Conservation (phyloP, 2,797 vertebrate species). For the Pampus argenteus region DNA sequence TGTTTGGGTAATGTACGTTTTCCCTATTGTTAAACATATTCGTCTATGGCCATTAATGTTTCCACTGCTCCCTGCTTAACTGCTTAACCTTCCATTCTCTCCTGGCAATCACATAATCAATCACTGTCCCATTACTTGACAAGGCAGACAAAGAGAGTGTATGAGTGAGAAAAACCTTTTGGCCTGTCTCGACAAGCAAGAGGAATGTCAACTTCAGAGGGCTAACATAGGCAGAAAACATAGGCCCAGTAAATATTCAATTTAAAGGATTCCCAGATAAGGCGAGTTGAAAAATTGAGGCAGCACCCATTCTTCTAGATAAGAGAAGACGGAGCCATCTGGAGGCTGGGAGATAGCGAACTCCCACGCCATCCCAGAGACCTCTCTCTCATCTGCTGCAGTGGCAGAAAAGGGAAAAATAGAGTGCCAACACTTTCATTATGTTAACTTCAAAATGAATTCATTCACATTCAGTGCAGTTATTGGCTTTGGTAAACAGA, state of each 20-base stretch:
- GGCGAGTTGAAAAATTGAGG: slow-evolving; percentile 88
- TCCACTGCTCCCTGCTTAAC: slow-evolving; percentile 67
- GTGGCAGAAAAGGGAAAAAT: slow-evolving; percentile 71
- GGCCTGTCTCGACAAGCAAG: slow-evolving; percentile 74
- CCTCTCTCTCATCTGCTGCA: slow-evolving; percentile 85
- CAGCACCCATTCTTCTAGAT: slow-evolving; percentile 90
- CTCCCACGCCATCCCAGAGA: slow-evolving; percentile 86
- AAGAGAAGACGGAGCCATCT: slow-evolving; percentile 89
- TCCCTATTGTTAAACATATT: slow-evolving; percentile 70
- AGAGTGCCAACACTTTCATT: slow-evolving; percentile 83
- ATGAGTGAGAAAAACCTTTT: slow-evolving; percentile 78
- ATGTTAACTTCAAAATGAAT: slow-evolving; percentile 84
- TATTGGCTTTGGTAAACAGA: slow-evolving; percentile 75
- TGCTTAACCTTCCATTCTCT: slow-evolving; percentile 80
- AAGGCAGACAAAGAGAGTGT: slow-evolving; percentile 72
- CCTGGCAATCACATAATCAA: slow-evolving; percentile 82
- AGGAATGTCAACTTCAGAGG: slow-evolving; percentile 81
- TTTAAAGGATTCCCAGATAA: slow-evolving; percentile 90
- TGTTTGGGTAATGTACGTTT: slow-evolving; percentile 66
- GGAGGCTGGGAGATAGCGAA: slow-evolving; percentile 88
- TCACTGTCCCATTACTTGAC: slow-evolving; percentile 80
- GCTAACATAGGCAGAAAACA: slow-evolving; percentile 84
- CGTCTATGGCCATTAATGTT: slow-evolving; percentile 58
- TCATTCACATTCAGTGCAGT: slow-evolving; percentile 77
- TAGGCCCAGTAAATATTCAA: slow-evolving; percentile 89